These are phyloP conservation scores for Chloromyia formosa DNA, from an alignment of 2,888 invertebrate genomes.

Conservation along the genomic window DNA sequence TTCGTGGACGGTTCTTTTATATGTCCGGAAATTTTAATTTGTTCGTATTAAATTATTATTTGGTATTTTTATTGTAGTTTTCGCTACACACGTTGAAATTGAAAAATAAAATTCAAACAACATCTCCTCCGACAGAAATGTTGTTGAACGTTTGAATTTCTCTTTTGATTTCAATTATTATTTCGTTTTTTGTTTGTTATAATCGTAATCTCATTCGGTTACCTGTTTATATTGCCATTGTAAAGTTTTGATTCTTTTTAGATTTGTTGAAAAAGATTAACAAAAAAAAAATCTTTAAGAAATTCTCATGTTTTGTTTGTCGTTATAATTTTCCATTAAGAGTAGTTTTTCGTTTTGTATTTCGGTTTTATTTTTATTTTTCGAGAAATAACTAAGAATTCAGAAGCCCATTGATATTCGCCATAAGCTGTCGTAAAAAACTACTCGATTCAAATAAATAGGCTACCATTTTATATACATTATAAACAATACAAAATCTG, in stretches of 20 bases:
- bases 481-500: neutral
- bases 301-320: slow-evolving; percentile 34
- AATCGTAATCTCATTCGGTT: slow-evolving; percentile 11
- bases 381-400: neutral
- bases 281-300: slow-evolving; percentile 13
- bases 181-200: too few species aligned
- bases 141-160: slow-evolving; percentile 2
- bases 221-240: slow-evolving; percentile 29
- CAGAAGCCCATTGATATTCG: slow-evolving; percentile 26
- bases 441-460: slow-evolving; percentile 10
- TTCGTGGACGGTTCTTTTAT: neutral
- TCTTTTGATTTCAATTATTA: slow-evolving; percentile 3
- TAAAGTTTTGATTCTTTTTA: slow-evolving; percentile 22
- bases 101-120: slow-evolving; percentile 5
- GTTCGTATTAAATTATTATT: slow-evolving; percentile 10
- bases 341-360: slow-evolving; percentile 7
- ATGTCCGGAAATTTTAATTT: neutral
- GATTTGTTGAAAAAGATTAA: slow-evolving; percentile 21
- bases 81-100: neutral
- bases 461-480: slow-evolving; percentile 2
- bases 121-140: too few species aligned
- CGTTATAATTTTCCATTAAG: neutral
- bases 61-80: neutral
- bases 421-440: slow-evolving; percentile 17
- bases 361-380: too few species aligned